Conservation (phyloP, 1,140 invertebrate species). For the Xylocopa sonorina region DNA sequence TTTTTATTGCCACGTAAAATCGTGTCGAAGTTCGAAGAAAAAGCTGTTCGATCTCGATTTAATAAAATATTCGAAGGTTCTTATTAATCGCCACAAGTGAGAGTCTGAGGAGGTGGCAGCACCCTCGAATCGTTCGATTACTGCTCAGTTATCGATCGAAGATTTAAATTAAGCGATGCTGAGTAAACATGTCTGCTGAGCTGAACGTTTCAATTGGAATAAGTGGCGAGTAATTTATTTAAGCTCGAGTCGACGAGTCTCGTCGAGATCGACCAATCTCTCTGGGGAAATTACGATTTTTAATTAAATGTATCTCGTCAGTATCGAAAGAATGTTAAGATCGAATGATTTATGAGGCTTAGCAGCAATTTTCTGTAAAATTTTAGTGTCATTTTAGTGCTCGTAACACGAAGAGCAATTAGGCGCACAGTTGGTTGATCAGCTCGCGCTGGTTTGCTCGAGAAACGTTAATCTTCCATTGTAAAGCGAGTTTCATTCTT, state of each 20-base stretch:
- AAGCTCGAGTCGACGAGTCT: no score
- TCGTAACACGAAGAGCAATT: not conserved
- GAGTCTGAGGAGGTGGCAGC: no score
- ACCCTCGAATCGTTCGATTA: not conserved
- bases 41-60: no score
- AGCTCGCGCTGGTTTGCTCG: not conserved
- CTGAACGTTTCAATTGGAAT: not conserved
- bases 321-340: no score
- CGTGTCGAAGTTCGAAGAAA: no score
- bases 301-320: constrained; percentile 57
- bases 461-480: not conserved
- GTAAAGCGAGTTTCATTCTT: constrained; percentile 3
- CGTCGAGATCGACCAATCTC: constrained; percentile 22
- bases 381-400: no score
- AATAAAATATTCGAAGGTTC: no score
- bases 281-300: constrained; percentile 65
- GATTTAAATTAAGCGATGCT: constrained; percentile 1
- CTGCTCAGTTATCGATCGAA: not conserved
- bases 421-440: not conserved
- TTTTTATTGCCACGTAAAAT: no score
- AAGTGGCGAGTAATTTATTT: not conserved
- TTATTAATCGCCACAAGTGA: no score
- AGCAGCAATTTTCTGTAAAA: no score
- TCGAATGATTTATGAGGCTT: no score
- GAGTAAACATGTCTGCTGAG: not conserved